These are phyloP conservation scores for Nothocercus julius DNA, from an alignment of 2,113 vertebrate species.

Conservation along the genomic window DNA sequence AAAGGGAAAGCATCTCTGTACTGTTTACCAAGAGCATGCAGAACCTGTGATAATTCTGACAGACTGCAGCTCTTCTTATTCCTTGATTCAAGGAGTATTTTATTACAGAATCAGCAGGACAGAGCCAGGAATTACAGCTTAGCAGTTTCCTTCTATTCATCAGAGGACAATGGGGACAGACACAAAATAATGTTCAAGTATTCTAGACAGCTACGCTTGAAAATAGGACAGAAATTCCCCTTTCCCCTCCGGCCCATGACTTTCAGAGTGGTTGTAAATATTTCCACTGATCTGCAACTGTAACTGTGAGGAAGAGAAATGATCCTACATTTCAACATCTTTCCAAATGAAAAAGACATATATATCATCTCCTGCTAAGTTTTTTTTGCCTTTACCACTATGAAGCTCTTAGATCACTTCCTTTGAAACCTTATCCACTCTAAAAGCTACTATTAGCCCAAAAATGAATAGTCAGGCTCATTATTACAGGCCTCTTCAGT, in stretches of 20 bases:
- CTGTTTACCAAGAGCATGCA: background rate
- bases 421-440: background rate
- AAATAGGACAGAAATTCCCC: background rate
- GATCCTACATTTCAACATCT: background rate
- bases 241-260: fast-evolving
- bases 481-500: background rate
- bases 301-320: background rate
- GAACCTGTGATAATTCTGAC: background rate
- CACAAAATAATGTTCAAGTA: background rate
- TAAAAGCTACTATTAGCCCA: background rate
- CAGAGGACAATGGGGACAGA: background rate
- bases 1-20: background rate
- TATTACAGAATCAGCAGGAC: background rate
- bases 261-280: background rate
- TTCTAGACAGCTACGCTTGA: background rate
- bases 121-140: background rate
- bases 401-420: background rate
- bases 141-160: background rate
- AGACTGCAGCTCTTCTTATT: background rate
- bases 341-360: background rate
- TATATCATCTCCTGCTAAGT: background rate
- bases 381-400: background rate
- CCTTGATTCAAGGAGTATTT: background rate
- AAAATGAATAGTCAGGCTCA: background rate
- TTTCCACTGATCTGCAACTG: background rate